Conservation (phyloP, 2,888 invertebrate genomes). For the Mylabris sibirica region DNA sequence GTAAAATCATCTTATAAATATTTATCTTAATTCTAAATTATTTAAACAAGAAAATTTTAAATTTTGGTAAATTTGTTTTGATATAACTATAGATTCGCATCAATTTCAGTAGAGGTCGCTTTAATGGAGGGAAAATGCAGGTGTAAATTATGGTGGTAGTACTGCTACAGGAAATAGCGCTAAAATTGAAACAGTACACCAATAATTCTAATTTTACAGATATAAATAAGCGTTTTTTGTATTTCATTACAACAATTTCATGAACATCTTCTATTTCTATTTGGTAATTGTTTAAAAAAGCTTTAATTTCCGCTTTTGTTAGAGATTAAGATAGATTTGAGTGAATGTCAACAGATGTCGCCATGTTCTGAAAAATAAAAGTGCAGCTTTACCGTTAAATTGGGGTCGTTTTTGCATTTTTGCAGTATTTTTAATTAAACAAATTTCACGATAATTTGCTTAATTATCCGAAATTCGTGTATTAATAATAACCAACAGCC, state of each 20-base stretch:
- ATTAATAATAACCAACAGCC: neutral
- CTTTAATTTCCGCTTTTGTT: neutral
- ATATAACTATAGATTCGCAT: too few species aligned
- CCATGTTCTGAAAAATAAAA: neutral
- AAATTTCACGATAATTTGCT: neutral
- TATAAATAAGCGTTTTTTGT: too few species aligned
- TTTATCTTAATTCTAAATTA: too few species aligned
- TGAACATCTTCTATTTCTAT: neutral
- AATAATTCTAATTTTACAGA: too few species aligned
- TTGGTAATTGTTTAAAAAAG: neutral
- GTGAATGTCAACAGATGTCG: neutral
- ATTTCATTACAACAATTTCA: neutral
- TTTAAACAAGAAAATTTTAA: too few species aligned
- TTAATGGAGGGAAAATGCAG: too few species aligned
- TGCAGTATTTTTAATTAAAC: neutral
- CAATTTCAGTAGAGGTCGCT: too few species aligned
- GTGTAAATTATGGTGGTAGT: too few species aligned
- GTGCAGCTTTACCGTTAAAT: neutral
- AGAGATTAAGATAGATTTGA: neutral
- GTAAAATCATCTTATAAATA: neutral
- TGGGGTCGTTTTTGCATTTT: neutral
- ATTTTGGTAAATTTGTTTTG: too few species aligned
- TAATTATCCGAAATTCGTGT: neutral
- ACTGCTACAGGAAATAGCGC: too few species aligned
- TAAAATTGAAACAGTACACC: too few species aligned